Base-by-base conservation (phyloP, 2,888 invertebrate genomes). In the Andrena haemorrhoa region DNA sequence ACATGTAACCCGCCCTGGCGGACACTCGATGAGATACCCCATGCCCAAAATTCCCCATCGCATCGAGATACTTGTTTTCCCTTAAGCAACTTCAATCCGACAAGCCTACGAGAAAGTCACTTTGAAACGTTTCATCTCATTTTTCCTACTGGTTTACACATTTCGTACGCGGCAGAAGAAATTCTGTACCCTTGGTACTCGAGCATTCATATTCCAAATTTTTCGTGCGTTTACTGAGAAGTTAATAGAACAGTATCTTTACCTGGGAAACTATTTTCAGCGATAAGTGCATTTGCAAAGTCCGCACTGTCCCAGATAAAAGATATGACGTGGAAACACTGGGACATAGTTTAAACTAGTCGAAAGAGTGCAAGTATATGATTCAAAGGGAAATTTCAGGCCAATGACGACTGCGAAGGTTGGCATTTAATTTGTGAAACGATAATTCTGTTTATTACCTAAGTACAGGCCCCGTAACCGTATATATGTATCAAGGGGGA, bases 221-320 rank as follows among this genome's bases (percentile, higher is more conserved):
- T 51, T 6, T 26, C 53, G 23, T 0, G n/a, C 20, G 53, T 23
- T 53, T 20, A 53, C n/a, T 53, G 7, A 20, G 20, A 23, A 20
- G 20, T 53, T 20, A 7, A 6, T 53, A 53, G 53, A 41, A 41
- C 3, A 53, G 26, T 10, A 26, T 56, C 4, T 56, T 56, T 10
- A 56, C 10, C 23, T 23, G 56, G 23, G 26, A 3, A 12, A 56
- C 2, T 60, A 53, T 33, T 35, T 73, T 4, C 12, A 58, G 10
- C 29, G 33, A 69, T 51, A 79, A 33, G 31, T 31, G 41, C 41
- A 79, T 49, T 74, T 61, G 41, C 41, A 51, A 86, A 86, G 75
- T 80, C 80, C 86, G 75, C 72, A 84, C 65, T 75, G 77, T 80
- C 72, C 75, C 84, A 85, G 76, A 75, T 51, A 83, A 70, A 16